Evolutionary conservation across 2,113 vertebrate genomes (phyloP).

Genomic region (Cettia cetti): DNA sequence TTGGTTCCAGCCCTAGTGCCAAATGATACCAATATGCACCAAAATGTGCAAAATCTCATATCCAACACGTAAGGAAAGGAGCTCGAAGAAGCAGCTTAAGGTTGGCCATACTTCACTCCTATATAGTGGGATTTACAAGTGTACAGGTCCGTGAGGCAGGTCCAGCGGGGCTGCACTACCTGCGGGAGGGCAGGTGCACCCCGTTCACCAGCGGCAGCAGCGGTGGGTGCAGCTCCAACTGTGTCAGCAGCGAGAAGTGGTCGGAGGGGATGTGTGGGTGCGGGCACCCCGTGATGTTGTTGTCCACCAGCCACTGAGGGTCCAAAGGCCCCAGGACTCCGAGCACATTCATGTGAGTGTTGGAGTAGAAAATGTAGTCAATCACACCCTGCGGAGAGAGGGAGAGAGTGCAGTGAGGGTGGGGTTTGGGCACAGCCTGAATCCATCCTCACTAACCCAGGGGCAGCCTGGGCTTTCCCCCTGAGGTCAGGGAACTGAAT

Average conservation of each 20-base stretch:
- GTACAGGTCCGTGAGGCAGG: slow-evolving; percentile 76
- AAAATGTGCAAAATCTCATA: slow-evolving; percentile 75
- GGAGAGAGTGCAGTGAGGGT: not conserved
- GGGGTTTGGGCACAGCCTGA: not conserved
- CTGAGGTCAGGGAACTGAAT: not conserved
- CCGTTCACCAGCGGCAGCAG: slow-evolving; percentile 86
- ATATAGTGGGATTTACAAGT: slow-evolving; percentile 78
- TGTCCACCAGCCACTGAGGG: slow-evolving; percentile 94
- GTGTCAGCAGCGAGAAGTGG: slow-evolving; percentile 99
- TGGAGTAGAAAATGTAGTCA: slow-evolving; percentile 99
- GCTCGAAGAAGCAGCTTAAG: slow-evolving; percentile 79
- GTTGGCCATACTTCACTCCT: slow-evolving; percentile 91
- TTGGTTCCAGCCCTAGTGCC: slow-evolving; percentile 86
- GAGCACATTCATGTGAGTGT: slow-evolving; percentile 94
- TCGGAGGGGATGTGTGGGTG: slow-evolving; percentile 99
- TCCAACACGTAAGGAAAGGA: slow-evolving; percentile 80
- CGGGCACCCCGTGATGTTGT: slow-evolving; percentile 98
- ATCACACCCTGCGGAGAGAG: slow-evolving; percentile 88
- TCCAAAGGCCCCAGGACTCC: slow-evolving; percentile 95
- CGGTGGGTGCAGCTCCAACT: slow-evolving; percentile 92
- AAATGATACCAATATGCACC: slow-evolving; percentile 80
- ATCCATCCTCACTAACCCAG: accelerated
- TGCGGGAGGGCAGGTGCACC: slow-evolving; percentile 89
- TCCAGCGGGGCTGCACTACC: slow-evolving; percentile 84
- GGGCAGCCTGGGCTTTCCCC: not conserved